These are phyloP conservation scores for Yponomeuta plumbellus DNA, from an alignment of 2,888 invertebrate species.

Conservation along the genomic window DNA sequence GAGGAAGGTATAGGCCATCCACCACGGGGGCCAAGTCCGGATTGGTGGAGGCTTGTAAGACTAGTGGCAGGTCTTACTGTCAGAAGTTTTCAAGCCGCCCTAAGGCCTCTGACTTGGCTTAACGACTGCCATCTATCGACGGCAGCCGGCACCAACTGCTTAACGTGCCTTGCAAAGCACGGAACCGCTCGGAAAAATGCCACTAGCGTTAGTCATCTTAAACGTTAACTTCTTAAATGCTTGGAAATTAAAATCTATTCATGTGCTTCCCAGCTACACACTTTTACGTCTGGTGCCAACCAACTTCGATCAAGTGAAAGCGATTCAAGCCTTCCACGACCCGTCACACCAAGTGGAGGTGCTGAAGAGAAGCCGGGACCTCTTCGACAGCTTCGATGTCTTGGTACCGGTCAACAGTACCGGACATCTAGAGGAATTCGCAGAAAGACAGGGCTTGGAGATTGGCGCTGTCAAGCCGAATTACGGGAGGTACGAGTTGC, in stretches of 20 bases:
- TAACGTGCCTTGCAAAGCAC: no score
- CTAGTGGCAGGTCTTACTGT: no score
- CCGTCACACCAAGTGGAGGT: conserved; percentile 42
- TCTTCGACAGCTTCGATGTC: conserved; percentile 56
- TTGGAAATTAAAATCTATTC: background rate
- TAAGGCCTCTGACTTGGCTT: no score
- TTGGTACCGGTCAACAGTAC: conserved; percentile 44
- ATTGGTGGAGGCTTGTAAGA: no score
- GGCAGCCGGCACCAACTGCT: no score
- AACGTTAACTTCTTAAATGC: no score
- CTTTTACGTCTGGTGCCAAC: conserved; percentile 45
- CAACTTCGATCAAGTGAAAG: conserved; percentile 36
- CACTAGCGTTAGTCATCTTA: no score
- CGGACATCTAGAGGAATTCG: conserved; percentile 36
- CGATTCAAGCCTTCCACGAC: conserved; percentile 35
- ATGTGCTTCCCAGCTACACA: conserved; percentile 38
- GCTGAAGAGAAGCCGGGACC: conserved; percentile 46
- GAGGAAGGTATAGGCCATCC: no score
- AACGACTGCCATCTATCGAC: no score
- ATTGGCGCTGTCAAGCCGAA: conserved; percentile 39
- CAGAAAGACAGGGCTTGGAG: conserved; percentile 31
- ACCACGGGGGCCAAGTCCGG: no score
- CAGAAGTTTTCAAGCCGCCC: no score
- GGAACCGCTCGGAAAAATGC: no score
- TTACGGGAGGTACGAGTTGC: conserved; percentile 50